Conservation (phyloP, 2,797 vertebrate species). For the Sebastiscus tertius region DNA sequence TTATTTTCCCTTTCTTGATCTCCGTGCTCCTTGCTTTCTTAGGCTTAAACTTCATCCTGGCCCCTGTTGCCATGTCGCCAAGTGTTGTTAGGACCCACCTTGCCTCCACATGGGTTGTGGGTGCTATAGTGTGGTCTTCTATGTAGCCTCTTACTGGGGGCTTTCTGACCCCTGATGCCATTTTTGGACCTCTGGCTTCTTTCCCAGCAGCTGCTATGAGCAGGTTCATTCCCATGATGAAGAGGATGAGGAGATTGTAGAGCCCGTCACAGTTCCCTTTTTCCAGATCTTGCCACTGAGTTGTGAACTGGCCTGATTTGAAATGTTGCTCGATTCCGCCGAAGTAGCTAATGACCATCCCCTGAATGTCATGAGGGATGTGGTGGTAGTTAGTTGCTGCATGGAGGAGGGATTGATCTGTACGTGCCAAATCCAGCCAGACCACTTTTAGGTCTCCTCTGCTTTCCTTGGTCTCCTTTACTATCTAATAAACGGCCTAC, state of each 20-base stretch:
- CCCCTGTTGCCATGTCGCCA: neutral
- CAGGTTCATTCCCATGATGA: neutral
- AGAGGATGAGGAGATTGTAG: neutral
- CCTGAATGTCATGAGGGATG: too few relatives aligned
- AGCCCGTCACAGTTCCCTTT: neutral
- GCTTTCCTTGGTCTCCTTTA: too few relatives aligned
- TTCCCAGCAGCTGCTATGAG: neutral
- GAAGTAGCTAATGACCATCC: too few relatives aligned
- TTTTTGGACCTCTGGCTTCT: neutral
- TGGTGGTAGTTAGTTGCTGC: too few relatives aligned
- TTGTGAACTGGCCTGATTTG: neutral
- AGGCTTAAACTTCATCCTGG: neutral
- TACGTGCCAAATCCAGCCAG: too few relatives aligned
- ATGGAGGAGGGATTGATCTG: too few relatives aligned
- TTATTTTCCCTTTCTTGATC: neutral
- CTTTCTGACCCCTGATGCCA: neutral
- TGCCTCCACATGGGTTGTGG: neutral
- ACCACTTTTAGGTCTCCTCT: too few relatives aligned
- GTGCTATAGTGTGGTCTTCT: neutral
- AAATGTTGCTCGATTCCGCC: neutral
- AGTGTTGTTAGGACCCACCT: neutral
- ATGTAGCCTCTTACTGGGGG: neutral
- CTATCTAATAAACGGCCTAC: neutral
- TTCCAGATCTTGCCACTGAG: neutral
- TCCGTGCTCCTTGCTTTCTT: neutral